phyloP scores from a whole-genome alignment of 2,113 vertebrate species.

The Cranoglanis bouderius region DNA sequence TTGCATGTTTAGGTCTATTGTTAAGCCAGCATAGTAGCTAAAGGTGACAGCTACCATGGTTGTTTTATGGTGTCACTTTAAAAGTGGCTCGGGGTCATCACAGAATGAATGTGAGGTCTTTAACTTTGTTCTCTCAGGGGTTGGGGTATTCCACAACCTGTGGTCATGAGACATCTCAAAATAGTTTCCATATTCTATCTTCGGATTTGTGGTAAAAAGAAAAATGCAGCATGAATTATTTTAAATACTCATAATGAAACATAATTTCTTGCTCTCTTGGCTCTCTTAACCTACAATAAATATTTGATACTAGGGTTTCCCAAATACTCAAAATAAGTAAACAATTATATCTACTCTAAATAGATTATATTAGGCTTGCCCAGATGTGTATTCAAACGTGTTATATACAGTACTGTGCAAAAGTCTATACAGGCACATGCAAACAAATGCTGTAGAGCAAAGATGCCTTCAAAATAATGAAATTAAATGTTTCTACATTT shows the following conservation, averaged over 20 bases:
- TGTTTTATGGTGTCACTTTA: constrained; percentile 46
- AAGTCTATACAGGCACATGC: too few relatives aligned
- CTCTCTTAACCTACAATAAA: not conserved
- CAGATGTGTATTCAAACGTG: not conserved
- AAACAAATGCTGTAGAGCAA: too few relatives aligned
- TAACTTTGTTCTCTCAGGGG: not conserved
- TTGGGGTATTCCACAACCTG: not conserved
- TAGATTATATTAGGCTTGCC: not conserved
- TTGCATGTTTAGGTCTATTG: constrained; percentile 20
- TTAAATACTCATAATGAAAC: not conserved
- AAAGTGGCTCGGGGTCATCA: constrained; percentile 15
- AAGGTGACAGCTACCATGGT: constrained; percentile 15
- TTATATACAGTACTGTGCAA: too few relatives aligned
- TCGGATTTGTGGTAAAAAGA: not conserved
- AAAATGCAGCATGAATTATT: not conserved
- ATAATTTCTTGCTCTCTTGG: not conserved
- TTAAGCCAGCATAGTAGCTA: constrained; percentile 3
- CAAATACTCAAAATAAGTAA: not conserved
- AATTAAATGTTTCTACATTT: too few relatives aligned
- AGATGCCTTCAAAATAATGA: too few relatives aligned
- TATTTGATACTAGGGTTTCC: not conserved
- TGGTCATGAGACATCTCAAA: not conserved
- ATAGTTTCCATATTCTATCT: not conserved
- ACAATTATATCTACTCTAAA: not conserved
- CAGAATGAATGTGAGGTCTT: not conserved